A percentile compares a stretch with the other conserved stretches of the same genome.
Evolutionary conservation across 2,888 invertebrate species (phyloP).

Genomic region (Imbricaverruca yamaguchii): DNA sequence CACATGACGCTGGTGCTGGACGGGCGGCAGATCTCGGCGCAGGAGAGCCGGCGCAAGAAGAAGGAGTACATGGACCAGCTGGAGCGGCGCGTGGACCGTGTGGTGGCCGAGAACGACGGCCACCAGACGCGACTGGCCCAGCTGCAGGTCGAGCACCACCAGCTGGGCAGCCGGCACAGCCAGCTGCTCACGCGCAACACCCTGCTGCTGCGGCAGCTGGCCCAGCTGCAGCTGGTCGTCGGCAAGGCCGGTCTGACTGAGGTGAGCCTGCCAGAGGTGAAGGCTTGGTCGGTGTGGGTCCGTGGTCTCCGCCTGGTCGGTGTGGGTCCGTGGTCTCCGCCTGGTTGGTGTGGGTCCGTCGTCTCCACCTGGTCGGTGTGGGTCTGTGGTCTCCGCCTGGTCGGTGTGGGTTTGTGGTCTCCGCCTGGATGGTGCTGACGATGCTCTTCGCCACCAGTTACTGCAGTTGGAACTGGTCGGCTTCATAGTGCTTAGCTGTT

Average conservation of each 20-base stretch:
- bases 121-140: constrained; percentile 68
- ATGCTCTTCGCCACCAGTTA: no score
- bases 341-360: neutral
- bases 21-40: constrained; percentile 78
- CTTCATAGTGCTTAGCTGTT: no score
- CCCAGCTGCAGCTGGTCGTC: constrained; percentile 29
- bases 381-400: no score
- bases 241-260: constrained; percentile 27
- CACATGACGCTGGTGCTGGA: no score
- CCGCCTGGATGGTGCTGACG: no score
- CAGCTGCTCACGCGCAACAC: constrained; percentile 65
- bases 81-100: constrained; percentile 77
- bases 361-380: no score
- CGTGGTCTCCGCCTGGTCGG: neutral
- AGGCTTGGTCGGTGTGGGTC: neutral
- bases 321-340: neutral
- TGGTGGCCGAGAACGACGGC: constrained; percentile 69
- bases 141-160: constrained; percentile 58
- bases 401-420: no score
- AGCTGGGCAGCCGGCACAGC: constrained; percentile 19
- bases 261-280: constrained; percentile 20
- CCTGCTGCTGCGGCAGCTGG: constrained; percentile 46
- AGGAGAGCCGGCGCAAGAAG: constrained; percentile 96
- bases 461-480: no score
- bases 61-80: constrained; percentile 98